Conservation (phyloP, 2,888 invertebrate species). For the Lasioglossum villosulum region DNA sequence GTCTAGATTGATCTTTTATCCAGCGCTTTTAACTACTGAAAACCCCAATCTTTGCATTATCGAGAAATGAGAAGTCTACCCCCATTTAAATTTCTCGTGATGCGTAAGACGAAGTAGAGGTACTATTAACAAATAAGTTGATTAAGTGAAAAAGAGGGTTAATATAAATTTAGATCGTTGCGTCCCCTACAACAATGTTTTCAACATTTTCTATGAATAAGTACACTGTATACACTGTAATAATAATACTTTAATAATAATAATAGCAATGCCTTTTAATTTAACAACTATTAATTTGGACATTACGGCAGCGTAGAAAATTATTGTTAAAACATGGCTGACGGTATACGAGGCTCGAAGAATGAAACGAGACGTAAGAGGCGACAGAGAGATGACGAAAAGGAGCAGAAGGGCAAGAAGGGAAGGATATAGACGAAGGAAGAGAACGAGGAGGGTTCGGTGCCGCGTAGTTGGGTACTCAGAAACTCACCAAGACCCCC, state of each 20-base stretch:
- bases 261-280: not conserved
- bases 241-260: no score
- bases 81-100: not conserved
- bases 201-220: not conserved
- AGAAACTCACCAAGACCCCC: slow-evolving; percentile 76
- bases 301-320: slow-evolving; percentile 54
- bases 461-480: slow-evolving; percentile 79
- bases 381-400: slow-evolving; percentile 31
- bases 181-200: not conserved
- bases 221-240: no score
- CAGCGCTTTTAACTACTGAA: no score
- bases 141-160: not conserved
- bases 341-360: slow-evolving; percentile 29
- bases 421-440: slow-evolving; percentile 52
- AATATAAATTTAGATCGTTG: not conserved
- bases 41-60: no score
- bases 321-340: slow-evolving; percentile 50
- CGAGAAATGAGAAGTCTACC: no score
- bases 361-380: slow-evolving; percentile 42
- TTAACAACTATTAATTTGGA: slow-evolving; percentile 15
- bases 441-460: slow-evolving; percentile 59
- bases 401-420: slow-evolving; percentile 21
- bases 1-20: no score
- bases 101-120: not conserved
- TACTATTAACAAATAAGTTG: not conserved